Evolutionary conservation across 2,888 invertebrate genomes (phyloP).

Genomic region (Cylindroiulus punctatus): DNA sequence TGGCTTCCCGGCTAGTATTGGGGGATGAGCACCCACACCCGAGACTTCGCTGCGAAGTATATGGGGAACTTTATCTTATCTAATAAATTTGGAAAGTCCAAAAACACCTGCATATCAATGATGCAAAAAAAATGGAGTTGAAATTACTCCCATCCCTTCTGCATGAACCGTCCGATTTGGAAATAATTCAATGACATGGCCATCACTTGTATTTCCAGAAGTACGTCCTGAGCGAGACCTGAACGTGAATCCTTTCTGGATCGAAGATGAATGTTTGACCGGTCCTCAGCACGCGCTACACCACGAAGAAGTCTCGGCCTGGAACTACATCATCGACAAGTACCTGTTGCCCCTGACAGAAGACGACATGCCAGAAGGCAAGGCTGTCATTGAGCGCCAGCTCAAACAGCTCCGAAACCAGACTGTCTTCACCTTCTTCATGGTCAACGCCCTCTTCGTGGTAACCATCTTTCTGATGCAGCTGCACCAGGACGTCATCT

Average conservation of each 20-base stretch:
- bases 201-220: neutral
- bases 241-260: neutral
- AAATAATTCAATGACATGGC: too few species aligned
- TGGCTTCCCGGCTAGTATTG: too few species aligned
- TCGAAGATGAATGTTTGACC: neutral
- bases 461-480: conserved; percentile 70
- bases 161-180: too few species aligned
- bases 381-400: conserved; percentile 61
- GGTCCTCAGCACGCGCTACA: neutral
- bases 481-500: conserved; percentile 68
- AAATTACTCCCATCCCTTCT: too few species aligned
- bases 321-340: conserved; percentile 60
- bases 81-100: too few species aligned
- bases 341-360: conserved; percentile 68
- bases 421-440: conserved; percentile 68
- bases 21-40: too few species aligned
- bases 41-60: too few species aligned
- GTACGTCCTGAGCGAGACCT: neutral
- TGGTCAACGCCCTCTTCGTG: conserved; percentile 71
- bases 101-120: too few species aligned
- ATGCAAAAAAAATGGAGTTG: too few species aligned
- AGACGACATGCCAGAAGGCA: conserved; percentile 62
- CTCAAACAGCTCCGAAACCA: conserved; percentile 68
- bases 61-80: too few species aligned
- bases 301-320: neutral